phyloP scores from a whole-genome alignment of 2,888 invertebrate species.

The Pristionchus maxplancki region DNA sequence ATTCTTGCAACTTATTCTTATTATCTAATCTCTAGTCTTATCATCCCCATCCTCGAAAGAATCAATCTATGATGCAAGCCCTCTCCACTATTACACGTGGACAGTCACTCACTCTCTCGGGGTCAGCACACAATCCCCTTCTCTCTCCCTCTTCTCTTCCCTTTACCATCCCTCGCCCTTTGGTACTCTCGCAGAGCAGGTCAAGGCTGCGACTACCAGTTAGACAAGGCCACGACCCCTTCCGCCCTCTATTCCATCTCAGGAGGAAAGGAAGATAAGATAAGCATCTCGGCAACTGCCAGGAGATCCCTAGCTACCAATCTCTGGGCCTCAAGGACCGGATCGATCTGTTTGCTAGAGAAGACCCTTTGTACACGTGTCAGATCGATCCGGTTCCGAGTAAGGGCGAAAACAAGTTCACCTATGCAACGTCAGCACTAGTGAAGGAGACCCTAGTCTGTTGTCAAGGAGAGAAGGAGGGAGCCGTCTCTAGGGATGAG shows the following conservation, averaged over 20 bases:
- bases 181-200: slow-evolving; percentile 19
- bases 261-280: slow-evolving; percentile 3
- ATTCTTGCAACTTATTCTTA: not conserved
- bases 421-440: not conserved
- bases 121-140: slow-evolving; percentile 36
- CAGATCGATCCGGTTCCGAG: not conserved
- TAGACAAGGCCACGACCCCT: slow-evolving; percentile 46
- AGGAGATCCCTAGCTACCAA: not conserved
- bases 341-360: not conserved
- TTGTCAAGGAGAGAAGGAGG: too few relatives aligned
- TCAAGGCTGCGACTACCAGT: slow-evolving; percentile 49
- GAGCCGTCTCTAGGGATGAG: too few relatives aligned
- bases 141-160: not conserved
- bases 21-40: not conserved
- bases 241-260: slow-evolving; percentile 23
- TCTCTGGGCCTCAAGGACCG: not conserved
- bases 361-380: not conserved
- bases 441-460: too few relatives aligned
- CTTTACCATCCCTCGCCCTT: slow-evolving; percentile 41
- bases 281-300: not conserved
- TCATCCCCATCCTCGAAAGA: not conserved
- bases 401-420: not conserved
- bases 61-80: not conserved
- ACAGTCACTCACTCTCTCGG: not conserved
- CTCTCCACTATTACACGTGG: not conserved